Evolutionary conservation across 2,888 invertebrate genomes (phyloP).

Genomic region (Ormyrus nitidulus): DNA sequence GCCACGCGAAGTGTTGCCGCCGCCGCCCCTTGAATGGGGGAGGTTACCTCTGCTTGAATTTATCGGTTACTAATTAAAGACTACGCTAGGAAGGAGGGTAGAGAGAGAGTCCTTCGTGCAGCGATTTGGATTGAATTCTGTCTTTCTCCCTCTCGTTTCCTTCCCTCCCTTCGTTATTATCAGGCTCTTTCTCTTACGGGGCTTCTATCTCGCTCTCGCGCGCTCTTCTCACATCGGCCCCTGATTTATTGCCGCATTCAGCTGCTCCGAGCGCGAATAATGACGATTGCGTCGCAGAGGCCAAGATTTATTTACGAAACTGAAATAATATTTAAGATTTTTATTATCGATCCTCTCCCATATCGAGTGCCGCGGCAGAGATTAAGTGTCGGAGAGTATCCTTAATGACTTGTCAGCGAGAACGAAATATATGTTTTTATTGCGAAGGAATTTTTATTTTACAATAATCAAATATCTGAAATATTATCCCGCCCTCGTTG

Average conservation of each 20-base stretch:
- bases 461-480: no score
- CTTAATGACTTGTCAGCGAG: constrained; percentile 29
- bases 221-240: constrained; percentile 20
- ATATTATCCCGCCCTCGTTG: no score
- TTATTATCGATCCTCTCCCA: constrained; percentile 26
- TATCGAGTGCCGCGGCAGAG: not conserved
- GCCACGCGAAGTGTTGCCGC: not conserved
- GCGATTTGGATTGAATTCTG: constrained; percentile 63
- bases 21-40: constrained; percentile 51
- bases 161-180: constrained; percentile 38
- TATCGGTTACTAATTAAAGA: constrained; percentile 70
- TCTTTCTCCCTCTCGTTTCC: constrained; percentile 22
- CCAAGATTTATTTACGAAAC: constrained; percentile 47
- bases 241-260: constrained; percentile 54
- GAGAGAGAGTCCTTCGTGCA: constrained; percentile 53
- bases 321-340: constrained; percentile 43
- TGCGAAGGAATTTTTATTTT: not conserved
- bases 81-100: constrained; percentile 63
- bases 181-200: constrained; percentile 20
- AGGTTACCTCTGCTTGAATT: constrained; percentile 63
- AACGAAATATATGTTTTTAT: constrained; percentile 28
- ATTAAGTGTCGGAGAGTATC: not conserved
- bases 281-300: constrained; percentile 50
- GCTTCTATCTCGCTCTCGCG: constrained; percentile 2
- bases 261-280: constrained; percentile 46